These are phyloP conservation scores for Acrocephalus scirpaceus DNA, from an alignment of 2,797 vertebrate species.

Conservation along the genomic window DNA sequence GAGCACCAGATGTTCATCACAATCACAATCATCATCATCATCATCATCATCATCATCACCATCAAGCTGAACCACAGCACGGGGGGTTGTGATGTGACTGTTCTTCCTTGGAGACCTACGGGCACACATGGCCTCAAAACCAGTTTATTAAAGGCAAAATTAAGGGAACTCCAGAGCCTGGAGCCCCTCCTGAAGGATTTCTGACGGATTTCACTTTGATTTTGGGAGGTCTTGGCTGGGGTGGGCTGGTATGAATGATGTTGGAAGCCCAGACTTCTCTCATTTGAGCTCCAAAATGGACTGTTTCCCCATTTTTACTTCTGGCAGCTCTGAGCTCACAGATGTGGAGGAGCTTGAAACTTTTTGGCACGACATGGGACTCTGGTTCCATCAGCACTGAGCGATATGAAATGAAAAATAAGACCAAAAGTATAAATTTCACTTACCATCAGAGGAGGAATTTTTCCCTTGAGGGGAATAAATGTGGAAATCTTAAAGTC, in stretches of 20 bases:
- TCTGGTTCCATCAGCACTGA: not conserved
- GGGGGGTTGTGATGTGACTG: rapidly evolving
- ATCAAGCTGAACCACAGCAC: not conserved
- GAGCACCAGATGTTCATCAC: not conserved
- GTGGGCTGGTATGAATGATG: not conserved
- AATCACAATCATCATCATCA: not conserved
- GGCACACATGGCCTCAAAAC: not conserved
- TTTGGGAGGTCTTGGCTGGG: not conserved
- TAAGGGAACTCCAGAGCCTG: not conserved
- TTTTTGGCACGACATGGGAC: not conserved
- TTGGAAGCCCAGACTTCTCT: not conserved
- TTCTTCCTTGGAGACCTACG: not conserved
- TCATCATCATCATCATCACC: not conserved
- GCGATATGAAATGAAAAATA: not conserved
- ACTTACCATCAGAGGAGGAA: not conserved
- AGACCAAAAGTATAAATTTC: not conserved
- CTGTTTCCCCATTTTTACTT: not conserved
- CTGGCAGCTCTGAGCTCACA: not conserved
- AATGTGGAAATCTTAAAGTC: not conserved
- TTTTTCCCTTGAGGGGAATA: not conserved
- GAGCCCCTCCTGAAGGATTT: not conserved
- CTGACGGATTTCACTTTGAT: not conserved
- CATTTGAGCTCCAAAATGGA: not conserved
- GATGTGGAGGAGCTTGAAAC: not conserved
- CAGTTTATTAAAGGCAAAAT: not conserved